Evolutionary conservation across 2,888 invertebrate species (phyloP).

Genomic region (Orthosia gothica): DNA sequence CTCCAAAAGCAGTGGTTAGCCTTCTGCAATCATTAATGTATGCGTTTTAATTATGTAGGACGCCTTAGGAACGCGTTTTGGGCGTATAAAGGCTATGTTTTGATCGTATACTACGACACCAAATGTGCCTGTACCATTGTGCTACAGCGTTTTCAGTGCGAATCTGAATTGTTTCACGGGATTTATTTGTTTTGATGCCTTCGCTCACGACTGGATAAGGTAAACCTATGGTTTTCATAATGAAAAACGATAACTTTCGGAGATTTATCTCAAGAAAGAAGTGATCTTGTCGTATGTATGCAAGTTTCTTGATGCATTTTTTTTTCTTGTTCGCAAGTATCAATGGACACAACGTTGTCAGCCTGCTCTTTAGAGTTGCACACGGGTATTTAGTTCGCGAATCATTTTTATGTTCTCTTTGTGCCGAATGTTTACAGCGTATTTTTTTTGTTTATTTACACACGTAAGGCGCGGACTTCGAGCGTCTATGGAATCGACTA

Average conservation of each 20-base stretch:
- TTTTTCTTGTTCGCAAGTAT: constrained; percentile 63
- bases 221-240: constrained; percentile 73
- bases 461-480: constrained; percentile 78
- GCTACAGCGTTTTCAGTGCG: constrained; percentile 80
- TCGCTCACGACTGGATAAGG: constrained; percentile 76
- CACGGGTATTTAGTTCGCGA: constrained; percentile 79
- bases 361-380: constrained; percentile 57
- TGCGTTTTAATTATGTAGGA: constrained; percentile 72
- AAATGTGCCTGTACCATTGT: constrained; percentile 89
- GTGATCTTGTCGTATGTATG: constrained; percentile 56
- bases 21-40: constrained; percentile 73
- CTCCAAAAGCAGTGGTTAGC: constrained; percentile 69
- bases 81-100: constrained; percentile 88
- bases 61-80: constrained; percentile 64
- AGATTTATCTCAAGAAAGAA: constrained; percentile 61
- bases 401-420: constrained; percentile 84
- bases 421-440: constrained; percentile 87
- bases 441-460: constrained; percentile 88
- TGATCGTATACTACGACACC: constrained; percentile 85
- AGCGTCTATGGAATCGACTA: constrained; percentile 68
- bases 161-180: constrained; percentile 84
- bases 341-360: constrained; percentile 69
- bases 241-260: constrained; percentile 41
- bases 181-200: constrained; percentile 83
- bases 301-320: constrained; percentile 71